phyloP scores from a whole-genome alignment of 2,797 vertebrate species.

The Numenius phaeopus region DNA sequence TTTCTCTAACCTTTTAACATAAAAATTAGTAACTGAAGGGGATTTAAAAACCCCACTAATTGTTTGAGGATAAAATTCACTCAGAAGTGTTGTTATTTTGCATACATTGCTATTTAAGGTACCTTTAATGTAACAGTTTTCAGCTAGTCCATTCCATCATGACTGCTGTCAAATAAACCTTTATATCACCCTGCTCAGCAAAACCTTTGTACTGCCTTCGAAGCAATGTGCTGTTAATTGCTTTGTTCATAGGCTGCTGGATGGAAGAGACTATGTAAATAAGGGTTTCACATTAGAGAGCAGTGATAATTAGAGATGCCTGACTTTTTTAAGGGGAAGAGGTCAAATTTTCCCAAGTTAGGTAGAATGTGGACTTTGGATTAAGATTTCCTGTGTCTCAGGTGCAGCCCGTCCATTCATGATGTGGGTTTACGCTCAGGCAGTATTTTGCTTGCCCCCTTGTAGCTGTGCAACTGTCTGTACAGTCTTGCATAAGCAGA shows the following conservation, averaged over 20 bases:
- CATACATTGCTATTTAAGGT: background rate
- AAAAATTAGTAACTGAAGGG: background rate
- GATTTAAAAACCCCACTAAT: background rate
- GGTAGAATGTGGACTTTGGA: background rate
- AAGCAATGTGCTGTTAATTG: background rate
- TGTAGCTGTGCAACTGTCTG: background rate
- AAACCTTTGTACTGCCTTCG: background rate
- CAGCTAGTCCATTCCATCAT: background rate
- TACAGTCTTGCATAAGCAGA: background rate
- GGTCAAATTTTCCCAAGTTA: background rate
- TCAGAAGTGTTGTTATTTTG: background rate
- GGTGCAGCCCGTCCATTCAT: background rate
- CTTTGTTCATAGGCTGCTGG: background rate
- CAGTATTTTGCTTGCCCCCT: background rate
- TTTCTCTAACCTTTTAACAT: background rate
- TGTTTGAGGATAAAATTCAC: background rate
- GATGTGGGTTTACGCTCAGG: rapidly evolving
- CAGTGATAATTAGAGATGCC: background rate
- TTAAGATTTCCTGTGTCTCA: background rate
- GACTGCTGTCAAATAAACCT: background rate
- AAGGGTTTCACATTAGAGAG: background rate
- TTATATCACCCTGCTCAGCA: background rate
- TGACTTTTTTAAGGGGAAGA: background rate
- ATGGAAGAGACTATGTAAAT: background rate
- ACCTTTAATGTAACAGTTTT: background rate